A percentile compares a stretch with the other conserved stretches of the same genome.
Conservation (phyloP, 2,113 vertebrate genomes). For the Empidonax alnorum region DNA sequence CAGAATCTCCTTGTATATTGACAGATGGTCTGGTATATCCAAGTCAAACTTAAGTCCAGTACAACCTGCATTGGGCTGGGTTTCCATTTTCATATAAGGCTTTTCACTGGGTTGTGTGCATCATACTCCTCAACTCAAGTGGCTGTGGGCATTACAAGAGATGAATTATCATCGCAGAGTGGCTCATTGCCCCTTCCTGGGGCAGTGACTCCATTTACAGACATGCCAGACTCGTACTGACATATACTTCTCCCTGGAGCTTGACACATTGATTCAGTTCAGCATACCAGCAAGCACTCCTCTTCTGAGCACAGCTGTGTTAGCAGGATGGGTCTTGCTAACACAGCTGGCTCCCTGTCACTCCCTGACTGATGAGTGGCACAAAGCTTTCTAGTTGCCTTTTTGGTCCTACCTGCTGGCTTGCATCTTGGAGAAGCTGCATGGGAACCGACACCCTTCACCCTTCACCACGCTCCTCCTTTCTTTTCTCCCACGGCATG, state of each 20-base stretch:
- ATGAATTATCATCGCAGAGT: not conserved
- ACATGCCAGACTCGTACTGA: not conserved
- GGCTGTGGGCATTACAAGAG: rapidly evolving
- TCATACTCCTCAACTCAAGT: not conserved
- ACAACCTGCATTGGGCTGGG: not conserved
- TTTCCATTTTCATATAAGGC: not conserved
- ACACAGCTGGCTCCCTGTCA: not conserved
- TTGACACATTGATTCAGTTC: not conserved
- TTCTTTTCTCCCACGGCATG: not conserved
- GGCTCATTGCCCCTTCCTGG: rapidly evolving
- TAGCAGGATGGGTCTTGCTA: not conserved
- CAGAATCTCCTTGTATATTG: not conserved
- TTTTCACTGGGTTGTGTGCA: not conserved
- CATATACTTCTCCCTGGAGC: not conserved
- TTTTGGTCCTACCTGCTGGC: not conserved
- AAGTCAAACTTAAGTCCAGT: not conserved
- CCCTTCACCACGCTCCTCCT: not conserved
- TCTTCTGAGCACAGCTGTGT: not conserved
- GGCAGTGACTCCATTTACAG: not conserved
- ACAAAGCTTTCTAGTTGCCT: not conserved
- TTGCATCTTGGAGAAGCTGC: not conserved
- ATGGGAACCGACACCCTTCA: not conserved
- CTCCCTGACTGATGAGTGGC: not conserved
- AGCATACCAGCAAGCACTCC: not conserved
- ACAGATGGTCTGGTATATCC: not conserved